Evolutionary conservation across 2,888 invertebrate species (phyloP).

Genomic region (Acleris holmiana): DNA sequence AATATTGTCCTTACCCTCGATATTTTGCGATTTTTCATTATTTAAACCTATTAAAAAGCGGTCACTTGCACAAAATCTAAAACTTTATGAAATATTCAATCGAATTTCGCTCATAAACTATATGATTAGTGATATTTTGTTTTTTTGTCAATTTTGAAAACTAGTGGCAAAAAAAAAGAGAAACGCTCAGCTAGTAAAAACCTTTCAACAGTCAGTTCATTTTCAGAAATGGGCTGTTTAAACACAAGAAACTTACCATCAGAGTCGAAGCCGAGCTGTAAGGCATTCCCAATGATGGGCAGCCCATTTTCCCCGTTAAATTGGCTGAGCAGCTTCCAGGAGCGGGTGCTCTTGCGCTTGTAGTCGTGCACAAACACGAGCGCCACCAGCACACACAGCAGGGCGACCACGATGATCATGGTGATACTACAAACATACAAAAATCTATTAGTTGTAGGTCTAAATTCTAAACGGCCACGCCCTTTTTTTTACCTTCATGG

Average conservation of each 20-base stretch:
- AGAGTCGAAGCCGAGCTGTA: constrained; percentile 58
- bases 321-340: constrained; percentile 49
- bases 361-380: constrained; percentile 44
- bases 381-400: constrained; percentile 43
- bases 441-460: background rate
- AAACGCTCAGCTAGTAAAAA: too few species aligned
- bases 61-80: too few species aligned
- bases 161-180: too few species aligned
- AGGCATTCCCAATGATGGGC: constrained; percentile 60
- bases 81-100: too few species aligned
- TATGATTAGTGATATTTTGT: too few species aligned
- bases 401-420: constrained; percentile 44
- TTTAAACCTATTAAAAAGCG: too few species aligned
- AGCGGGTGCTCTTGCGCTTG: constrained; percentile 41
- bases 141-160: too few species aligned
- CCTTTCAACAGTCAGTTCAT: too few species aligned
- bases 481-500: too few species aligned
- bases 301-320: constrained; percentile 55
- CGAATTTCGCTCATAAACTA: too few species aligned
- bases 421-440: constrained; percentile 20
- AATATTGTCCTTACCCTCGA: too few species aligned
- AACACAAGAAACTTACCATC: constrained; percentile 46
- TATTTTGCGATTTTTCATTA: too few species aligned
- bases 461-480: background rate
- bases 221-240: background rate